A percentile compares a stretch with the other conserved stretches of the same genome.
Evolutionary conservation across 2,888 invertebrate genomes (phyloP).

Genomic region (Apodemia duryi): DNA sequence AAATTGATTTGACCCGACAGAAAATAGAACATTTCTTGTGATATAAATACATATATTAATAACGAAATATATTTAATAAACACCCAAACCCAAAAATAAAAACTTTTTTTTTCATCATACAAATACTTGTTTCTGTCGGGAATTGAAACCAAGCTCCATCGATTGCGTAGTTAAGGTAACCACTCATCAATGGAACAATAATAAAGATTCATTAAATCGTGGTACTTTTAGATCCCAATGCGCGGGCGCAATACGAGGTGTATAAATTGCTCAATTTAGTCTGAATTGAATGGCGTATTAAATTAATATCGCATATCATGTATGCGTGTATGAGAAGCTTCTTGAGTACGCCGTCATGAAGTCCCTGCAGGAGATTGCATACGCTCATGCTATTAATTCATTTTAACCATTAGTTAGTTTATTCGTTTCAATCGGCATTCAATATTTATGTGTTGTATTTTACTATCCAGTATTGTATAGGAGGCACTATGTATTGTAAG

Average conservation of each 20-base stretch:
- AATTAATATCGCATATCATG: conserved; percentile 59
- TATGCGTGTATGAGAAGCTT: conserved; percentile 45
- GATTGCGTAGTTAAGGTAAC: too few species aligned
- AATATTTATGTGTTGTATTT: conserved; percentile 15
- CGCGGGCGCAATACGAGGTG: conserved; percentile 42
- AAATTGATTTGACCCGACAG: too few species aligned
- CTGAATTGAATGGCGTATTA: conserved; percentile 61
- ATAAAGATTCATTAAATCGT: conserved; percentile 33
- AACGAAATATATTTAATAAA: conserved; percentile 24
- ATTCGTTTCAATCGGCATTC: conserved; percentile 23
- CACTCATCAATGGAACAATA: too few species aligned
- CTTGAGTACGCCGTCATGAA: conserved; percentile 53
- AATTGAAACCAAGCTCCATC: too few species aligned
- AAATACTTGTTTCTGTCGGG: too few species aligned
- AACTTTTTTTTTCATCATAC: too few species aligned
- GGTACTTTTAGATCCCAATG: conserved; percentile 32
- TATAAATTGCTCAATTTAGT: conserved; percentile 74
- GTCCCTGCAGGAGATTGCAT: conserved; percentile 44
- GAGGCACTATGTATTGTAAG: neutral
- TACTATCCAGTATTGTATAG: neutral
- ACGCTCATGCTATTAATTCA: conserved; percentile 32
- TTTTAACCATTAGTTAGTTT: conserved; percentile 21
- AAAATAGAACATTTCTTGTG: too few species aligned
- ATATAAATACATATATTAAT: conserved; percentile 25
- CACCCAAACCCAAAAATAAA: too few species aligned